Evolutionary conservation across 2,797 vertebrate genomes (phyloP).

Genomic region (Danio kyathit): DNA sequence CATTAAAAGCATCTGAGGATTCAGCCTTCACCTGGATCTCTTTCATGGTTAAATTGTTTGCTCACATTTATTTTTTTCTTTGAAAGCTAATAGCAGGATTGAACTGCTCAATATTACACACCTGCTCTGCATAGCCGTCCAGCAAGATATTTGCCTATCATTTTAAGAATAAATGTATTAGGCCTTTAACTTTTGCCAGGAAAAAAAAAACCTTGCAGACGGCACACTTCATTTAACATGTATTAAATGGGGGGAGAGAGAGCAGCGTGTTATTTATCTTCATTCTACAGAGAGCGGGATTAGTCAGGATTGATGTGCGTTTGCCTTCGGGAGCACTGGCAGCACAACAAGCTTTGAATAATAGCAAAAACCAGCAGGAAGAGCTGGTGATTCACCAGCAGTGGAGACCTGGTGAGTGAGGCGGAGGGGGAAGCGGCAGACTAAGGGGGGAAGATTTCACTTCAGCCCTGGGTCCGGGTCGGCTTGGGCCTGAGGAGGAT

Average conservation of each 20-base stretch:
- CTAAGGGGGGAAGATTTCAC: slow-evolving; percentile 27
- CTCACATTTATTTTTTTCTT: not conserved
- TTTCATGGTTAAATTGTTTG: slow-evolving; percentile 39
- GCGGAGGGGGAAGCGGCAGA: not conserved
- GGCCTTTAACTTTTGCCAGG: slow-evolving; percentile 58
- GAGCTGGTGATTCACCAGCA: slow-evolving; percentile 59
- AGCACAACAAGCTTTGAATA: slow-evolving; percentile 69
- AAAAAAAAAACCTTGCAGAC: slow-evolving; percentile 52
- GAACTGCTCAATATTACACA: slow-evolving; percentile 38
- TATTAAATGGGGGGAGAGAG: slow-evolving; percentile 63
- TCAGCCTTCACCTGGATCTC: slow-evolving; percentile 30
- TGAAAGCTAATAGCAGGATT: slow-evolving; percentile 1
- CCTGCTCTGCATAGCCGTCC: slow-evolving; percentile 54
- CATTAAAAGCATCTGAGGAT: slow-evolving; percentile 1
- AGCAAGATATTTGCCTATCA: slow-evolving; percentile 61
- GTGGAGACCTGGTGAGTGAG: slow-evolving; percentile 10
- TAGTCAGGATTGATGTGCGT: slow-evolving; percentile 67
- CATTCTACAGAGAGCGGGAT: slow-evolving; percentile 71
- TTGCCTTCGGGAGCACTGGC: slow-evolving; percentile 66
- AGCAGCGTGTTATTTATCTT: slow-evolving; percentile 69
- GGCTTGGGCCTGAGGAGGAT: slow-evolving; percentile 44
- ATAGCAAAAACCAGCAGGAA: slow-evolving; percentile 58
- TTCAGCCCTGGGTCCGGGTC: slow-evolving; percentile 47
- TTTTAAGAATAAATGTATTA: slow-evolving; percentile 66
- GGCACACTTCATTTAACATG: slow-evolving; percentile 68